Conservation (phyloP, 2,797 vertebrate species). For the Xenentodon cancila region DNA sequence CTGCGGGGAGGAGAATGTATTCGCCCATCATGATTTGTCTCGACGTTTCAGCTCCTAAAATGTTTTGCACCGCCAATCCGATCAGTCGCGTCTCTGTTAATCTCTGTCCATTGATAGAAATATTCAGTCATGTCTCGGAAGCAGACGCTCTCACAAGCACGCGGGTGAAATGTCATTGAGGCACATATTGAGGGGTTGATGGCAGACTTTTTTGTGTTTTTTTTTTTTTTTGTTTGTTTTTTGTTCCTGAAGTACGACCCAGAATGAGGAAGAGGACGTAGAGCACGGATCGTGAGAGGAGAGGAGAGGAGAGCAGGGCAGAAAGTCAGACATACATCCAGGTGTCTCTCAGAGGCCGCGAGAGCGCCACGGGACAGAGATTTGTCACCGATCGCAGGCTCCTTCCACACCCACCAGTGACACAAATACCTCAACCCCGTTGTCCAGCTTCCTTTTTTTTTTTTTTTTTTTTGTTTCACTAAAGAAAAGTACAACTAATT, state of each 20-base stretch:
- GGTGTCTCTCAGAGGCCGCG: constrained; percentile 61
- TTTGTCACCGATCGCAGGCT: constrained; percentile 61
- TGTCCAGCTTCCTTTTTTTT: constrained; percentile 35
- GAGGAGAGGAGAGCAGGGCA: constrained; percentile 55
- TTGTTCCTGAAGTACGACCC: constrained; percentile 79
- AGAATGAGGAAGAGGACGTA: constrained; percentile 76
- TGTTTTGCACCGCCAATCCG: constrained; percentile 54
- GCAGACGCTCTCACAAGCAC: constrained; percentile 60
- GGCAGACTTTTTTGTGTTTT: constrained; percentile 60
- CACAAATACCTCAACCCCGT: constrained; percentile 59
- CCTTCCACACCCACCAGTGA: constrained; percentile 70
- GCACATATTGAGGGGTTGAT: constrained; percentile 82
- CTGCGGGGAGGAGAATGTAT: constrained; percentile 60
- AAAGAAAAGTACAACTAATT: constrained; percentile 33
- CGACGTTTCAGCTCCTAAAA: constrained; percentile 42
- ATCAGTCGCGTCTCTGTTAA: constrained; percentile 51
- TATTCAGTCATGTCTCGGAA: constrained; percentile 36
- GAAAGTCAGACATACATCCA: constrained; percentile 65
- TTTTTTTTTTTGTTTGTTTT: too few relatives aligned
- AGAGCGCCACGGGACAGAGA: constrained; percentile 63
- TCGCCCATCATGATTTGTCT: constrained; percentile 72
- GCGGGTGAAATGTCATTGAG: constrained; percentile 79
- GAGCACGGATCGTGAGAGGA: constrained; percentile 67
- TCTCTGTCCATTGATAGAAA: constrained; percentile 61
- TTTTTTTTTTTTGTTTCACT: constrained; percentile 13